Base-by-base conservation (phyloP, 2,888 invertebrate species). In the Fissipunctia ypsillon region DNA sequence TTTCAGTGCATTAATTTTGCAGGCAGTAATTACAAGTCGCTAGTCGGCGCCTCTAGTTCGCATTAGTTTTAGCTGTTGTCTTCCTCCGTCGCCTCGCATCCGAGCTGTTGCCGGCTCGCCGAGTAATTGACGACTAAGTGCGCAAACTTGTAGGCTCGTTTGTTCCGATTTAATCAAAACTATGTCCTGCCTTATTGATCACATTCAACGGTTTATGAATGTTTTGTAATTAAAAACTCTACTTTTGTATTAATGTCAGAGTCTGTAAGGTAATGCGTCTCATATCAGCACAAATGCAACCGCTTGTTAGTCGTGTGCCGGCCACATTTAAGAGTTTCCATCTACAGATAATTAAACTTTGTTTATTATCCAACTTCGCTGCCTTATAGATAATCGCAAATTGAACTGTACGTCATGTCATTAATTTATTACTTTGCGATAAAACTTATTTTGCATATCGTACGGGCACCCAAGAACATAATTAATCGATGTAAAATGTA, bases 1-100 rank as follows among this genome's bases (percentile, higher is more conserved):
- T 95, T 94, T 93, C 92, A 92, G 93, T 94, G 94, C 95, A 95
- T 95, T 96, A 95, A 95, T 95, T 95, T 95, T 95, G 94, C 95
- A 95, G 89, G 93, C 93, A 91, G 95, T 95, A 95, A 96, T 95
- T 95, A 95, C 95, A 94, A 94, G 95, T 94, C 93, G 90, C 93
- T 91, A 93, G 93, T 93, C 93, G 94, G 90, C 94, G 92, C 92
- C 91, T 92, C 91, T 90, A 93, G 92, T 94, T 94, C 91, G 91
- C 93, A 93, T 95, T 94, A 95, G 94, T 95, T 94, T 92, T 91
- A 93, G 92, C 92, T 91, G 93, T 92, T 93, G 93, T 93, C 92
- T 94, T 91, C 91, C 87, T 86, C 86, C 88, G 88, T 91, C 90
- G 90, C 86, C 86, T 90, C 90, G 90, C 90, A 92, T 91, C 90